Conservation (phyloP, 2,888 invertebrate genomes). For the Dasysyrphus albostriatus region DNA sequence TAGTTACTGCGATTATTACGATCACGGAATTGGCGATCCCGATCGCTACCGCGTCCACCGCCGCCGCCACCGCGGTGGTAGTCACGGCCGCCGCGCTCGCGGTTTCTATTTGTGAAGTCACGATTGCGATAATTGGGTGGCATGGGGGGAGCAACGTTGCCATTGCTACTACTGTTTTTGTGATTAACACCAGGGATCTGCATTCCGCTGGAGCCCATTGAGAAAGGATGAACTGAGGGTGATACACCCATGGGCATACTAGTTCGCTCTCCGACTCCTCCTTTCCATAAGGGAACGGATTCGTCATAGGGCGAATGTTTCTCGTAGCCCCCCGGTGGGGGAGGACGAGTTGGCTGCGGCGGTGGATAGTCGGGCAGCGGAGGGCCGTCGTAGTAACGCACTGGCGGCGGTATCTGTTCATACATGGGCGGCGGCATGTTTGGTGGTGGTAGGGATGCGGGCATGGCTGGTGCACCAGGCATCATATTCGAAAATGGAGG, state of each 20-base stretch:
- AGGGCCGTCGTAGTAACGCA: conserved; percentile 92
- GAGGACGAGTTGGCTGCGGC: conserved; percentile 84
- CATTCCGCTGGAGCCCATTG: conserved; percentile 74
- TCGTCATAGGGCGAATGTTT: conserved; percentile 91
- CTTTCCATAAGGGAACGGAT: conserved; percentile 82
- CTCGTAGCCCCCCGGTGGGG: conserved; percentile 86
- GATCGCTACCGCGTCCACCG: conserved; percentile 82
- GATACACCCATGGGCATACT: conserved; percentile 79
- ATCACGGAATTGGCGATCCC: conserved; percentile 85
- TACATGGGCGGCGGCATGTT: conserved; percentile 86
- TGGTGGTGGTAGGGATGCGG: conserved; percentile 82
- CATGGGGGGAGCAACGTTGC: conserved; percentile 56
- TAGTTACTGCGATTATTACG: conserved; percentile 79
- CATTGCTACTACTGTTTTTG: conserved; percentile 76
- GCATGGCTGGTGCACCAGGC: conserved; percentile 86
- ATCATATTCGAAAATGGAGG: conserved; percentile 89
- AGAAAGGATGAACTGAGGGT: conserved; percentile 74
- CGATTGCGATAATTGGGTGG: conserved; percentile 80
- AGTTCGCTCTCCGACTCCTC: conserved; percentile 81
- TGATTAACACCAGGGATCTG: conserved; percentile 70
- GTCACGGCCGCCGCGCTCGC: conserved; percentile 81
- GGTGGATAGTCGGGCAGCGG: conserved; percentile 90
- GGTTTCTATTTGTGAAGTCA: conserved; percentile 80
- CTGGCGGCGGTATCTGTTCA: conserved; percentile 89
- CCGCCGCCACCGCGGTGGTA: conserved; percentile 80